Conservation (phyloP, 1,140 invertebrate species). For the Pogonomyrmex barbatus region DNA sequence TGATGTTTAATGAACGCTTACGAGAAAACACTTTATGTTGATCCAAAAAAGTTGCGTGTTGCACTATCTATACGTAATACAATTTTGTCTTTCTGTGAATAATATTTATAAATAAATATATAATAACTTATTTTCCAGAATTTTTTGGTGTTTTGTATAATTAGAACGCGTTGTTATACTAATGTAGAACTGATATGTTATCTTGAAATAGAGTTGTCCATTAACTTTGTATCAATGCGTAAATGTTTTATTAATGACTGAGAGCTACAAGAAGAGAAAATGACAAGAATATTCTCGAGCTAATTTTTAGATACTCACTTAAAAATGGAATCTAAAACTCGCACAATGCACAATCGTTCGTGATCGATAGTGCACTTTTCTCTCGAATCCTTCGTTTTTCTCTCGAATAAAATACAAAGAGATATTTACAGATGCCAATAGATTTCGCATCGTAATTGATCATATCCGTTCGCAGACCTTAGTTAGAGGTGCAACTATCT, state of each 20-base stretch:
- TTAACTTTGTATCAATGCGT: conserved; percentile 28
- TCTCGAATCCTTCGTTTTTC: background rate
- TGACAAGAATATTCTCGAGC: background rate
- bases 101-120: background rate
- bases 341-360: background rate
- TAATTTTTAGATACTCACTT: background rate
- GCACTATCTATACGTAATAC: background rate
- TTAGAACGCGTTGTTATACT: background rate
- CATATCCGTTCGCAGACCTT: conserved; percentile 49
- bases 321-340: background rate
- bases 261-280: background rate
- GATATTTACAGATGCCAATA: conserved; percentile 16
- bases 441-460: conserved; percentile 67
- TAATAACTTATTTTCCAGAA: background rate
- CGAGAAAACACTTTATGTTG: background rate
- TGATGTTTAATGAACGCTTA: background rate
- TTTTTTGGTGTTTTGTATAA: background rate
- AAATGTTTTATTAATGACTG: conserved; percentile 24
- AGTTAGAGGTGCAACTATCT: conserved; percentile 60
- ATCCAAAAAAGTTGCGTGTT: background rate
- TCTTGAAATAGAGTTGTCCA: conserved; percentile 13
- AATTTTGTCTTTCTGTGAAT: background rate
- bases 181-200: background rate
- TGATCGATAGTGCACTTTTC: background rate
- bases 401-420: background rate